These are phyloP conservation scores for Lycaena phlaeas DNA, from an alignment of 2,888 invertebrate species.

Conservation along the genomic window DNA sequence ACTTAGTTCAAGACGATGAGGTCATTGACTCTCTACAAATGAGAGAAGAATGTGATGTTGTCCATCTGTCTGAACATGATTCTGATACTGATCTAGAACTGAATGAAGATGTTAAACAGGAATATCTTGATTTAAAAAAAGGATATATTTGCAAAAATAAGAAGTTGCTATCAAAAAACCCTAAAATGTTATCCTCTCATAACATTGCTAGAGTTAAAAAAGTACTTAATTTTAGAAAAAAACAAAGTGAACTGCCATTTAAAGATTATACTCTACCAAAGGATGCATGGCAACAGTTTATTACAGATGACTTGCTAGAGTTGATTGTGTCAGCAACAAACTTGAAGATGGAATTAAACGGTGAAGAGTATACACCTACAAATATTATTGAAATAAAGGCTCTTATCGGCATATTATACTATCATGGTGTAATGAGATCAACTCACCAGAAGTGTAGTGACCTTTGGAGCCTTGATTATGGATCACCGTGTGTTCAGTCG, in stretches of 20 bases:
- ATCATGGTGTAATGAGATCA: slow-evolving; percentile 55
- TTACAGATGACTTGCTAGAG: slow-evolving; percentile 54
- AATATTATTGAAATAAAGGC: slow-evolving; percentile 47
- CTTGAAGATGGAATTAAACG: slow-evolving; percentile 38
- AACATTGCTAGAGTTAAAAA: slow-evolving; percentile 32
- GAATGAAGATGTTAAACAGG: slow-evolving; percentile 33
- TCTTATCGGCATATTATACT: slow-evolving; percentile 55
- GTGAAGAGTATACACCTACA: slow-evolving; percentile 27
- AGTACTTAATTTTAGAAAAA: slow-evolving; percentile 32
- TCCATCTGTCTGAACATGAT: slow-evolving; percentile 54
- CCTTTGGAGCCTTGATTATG: slow-evolving; percentile 50
- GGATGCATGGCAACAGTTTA: slow-evolving; percentile 53
- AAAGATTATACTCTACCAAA: slow-evolving; percentile 38
- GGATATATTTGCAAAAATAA: slow-evolving; percentile 49
- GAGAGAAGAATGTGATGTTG: slow-evolving; percentile 49
- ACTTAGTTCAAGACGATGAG: slow-evolving; percentile 58
- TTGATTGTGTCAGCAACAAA: slow-evolving; percentile 54
- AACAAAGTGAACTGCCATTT: slow-evolving; percentile 22
- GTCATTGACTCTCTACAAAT: slow-evolving; percentile 55
- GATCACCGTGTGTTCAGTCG: slow-evolving; percentile 39
- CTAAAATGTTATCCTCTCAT: slow-evolving; percentile 27
- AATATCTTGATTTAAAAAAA: slow-evolving; percentile 36
- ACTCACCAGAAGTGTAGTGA: slow-evolving; percentile 48
- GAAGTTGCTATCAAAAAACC: slow-evolving; percentile 35
- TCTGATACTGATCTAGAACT: slow-evolving; percentile 55